Base-by-base conservation (phyloP, 1,140 invertebrate species). In the Acromyrmex heyeri region DNA sequence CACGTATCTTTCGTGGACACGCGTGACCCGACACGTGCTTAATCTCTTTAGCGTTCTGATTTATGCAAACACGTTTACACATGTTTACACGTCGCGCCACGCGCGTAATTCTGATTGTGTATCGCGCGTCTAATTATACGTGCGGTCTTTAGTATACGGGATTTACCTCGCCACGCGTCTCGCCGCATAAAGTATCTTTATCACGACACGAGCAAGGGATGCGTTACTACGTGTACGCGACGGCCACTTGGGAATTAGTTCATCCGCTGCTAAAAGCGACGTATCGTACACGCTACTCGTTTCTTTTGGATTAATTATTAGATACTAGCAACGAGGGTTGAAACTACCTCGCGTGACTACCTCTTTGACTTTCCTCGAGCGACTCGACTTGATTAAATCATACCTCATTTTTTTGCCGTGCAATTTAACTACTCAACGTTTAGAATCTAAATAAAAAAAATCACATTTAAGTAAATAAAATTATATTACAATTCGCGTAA, bases 51-150 rank as follows among this genome's bases (percentile, higher is more conserved):
- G 27, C 55, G 69, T 61, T 73, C 69, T 75, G 69, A 83, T 83
- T 83, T 83, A 83, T 61, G 69, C 69, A 14, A 61, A 75, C 79
- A 44, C 38, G 38, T 44, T 44, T 44, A 44, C 38, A 73, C 69
- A 50, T 75, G 79, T 83, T 83, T 83, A 83, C 79, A 83, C 69
- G 79, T 83, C 69, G 69, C 57, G 55, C 69, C 38, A 34, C 48
- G 38, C 79, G 57, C 79, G 14, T 83, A 83, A 83, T 75, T 83
- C 55, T 83, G 79, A 83, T 83, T 61, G 79, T 73, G 79, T 83
- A 83, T 83, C 79, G 79, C 69, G 38, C 69, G 79, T 18, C 69
- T 83, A 62, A 83, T 83, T 83, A 83, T 75, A 83, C 69, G 55
- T 12, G 38, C 69, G 24, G 55, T 75, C 79, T 83, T 83, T 75